phyloP scores from a whole-genome alignment of 2,888 invertebrate species.

The Teleiodes luculella region DNA sequence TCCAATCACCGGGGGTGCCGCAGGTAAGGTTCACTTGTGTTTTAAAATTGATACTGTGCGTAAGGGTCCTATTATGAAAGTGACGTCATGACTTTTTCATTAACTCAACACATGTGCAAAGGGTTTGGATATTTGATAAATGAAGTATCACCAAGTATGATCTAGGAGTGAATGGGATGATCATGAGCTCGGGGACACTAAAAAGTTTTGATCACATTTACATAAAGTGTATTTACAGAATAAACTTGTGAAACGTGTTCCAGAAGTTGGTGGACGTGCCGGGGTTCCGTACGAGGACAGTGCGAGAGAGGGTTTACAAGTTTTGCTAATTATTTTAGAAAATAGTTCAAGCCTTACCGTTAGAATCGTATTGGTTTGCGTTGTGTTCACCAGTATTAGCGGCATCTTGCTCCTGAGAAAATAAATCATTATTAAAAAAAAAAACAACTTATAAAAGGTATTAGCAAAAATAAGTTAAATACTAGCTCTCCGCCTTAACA shows the following conservation, averaged over 20 bases:
- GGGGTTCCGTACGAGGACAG: not conserved
- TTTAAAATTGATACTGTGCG: not conserved
- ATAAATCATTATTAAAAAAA: slow-evolving; percentile 16
- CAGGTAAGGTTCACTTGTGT: not conserved
- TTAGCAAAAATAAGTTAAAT: no score
- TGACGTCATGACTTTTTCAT: not conserved
- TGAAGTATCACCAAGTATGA: not conserved
- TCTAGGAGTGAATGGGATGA: not conserved
- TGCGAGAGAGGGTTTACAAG: not conserved
- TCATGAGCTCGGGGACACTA: not conserved
- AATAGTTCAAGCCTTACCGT: slow-evolving; percentile 43
- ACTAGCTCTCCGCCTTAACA: no score
- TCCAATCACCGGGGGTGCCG: not conserved
- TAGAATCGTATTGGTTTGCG: slow-evolving; percentile 49
- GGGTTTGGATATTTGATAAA: not conserved
- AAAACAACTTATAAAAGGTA: not conserved
- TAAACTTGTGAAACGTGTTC: slow-evolving; percentile 15
- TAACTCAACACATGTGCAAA: not conserved
- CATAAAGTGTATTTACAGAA: slow-evolving; percentile 27
- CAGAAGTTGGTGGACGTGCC: not conserved
- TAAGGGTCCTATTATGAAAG: no score
- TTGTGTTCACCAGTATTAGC: slow-evolving; percentile 43
- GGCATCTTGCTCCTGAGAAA: slow-evolving; percentile 53
- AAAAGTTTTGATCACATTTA: not conserved
- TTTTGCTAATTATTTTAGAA: not conserved